Percentiles rank a stretch among this genome's conserved stretches.
phyloP scores from a whole-genome alignment of 2,888 invertebrate species.

The Cryptus viduatorius region DNA sequence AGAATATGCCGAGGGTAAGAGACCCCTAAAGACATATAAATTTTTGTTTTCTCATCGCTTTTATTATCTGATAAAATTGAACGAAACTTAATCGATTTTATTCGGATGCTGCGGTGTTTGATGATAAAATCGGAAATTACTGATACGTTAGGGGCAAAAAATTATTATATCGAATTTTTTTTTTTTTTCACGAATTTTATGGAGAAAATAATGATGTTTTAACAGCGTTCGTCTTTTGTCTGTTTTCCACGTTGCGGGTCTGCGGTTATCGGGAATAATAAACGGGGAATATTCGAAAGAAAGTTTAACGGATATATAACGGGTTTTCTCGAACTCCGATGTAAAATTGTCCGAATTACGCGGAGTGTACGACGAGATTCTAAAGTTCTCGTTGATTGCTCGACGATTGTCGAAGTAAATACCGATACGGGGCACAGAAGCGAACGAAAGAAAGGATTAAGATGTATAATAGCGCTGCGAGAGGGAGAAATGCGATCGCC shows the following conservation, averaged over 20 bases:
- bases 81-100: neutral
- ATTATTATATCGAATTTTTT: neutral
- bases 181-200: neutral
- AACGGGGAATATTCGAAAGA: constrained; percentile 52
- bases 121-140: neutral
- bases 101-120: neutral
- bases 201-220: neutral
- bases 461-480: constrained; percentile 27
- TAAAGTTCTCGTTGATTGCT: constrained; percentile 43
- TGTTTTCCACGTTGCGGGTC: neutral
- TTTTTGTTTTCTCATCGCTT: neutral
- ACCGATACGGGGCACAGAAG: constrained; percentile 5
- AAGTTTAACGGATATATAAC: constrained; percentile 52
- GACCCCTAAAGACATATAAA: constrained; percentile 29
- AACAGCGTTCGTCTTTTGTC: neutral
- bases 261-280: constrained; percentile 37
- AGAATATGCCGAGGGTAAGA: constrained; percentile 47
- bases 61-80: neutral
- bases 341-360: constrained; percentile 13
- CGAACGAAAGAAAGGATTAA: constrained; percentile 30
- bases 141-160: neutral
- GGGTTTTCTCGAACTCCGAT: neutral
- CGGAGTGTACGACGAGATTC: neutral
- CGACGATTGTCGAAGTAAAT: constrained; percentile 47
- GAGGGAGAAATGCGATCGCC: constrained; percentile 69